phyloP scores from a whole-genome alignment of 2,797 vertebrate genomes.

The Microctenopoma steveboyesi region DNA sequence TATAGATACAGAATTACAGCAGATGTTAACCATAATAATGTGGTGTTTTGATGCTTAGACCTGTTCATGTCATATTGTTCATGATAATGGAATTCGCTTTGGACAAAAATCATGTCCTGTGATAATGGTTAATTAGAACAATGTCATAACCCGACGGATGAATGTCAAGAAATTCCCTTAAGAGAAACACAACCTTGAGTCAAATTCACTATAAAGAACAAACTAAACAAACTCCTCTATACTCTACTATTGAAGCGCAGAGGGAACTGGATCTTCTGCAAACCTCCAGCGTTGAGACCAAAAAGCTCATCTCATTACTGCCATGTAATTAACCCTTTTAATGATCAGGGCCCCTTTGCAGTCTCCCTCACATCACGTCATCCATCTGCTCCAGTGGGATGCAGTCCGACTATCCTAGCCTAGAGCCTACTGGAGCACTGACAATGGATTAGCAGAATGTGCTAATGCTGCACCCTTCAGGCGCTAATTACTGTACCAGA shows the following conservation, averaged over 20 bases:
- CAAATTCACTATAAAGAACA: slow-evolving; percentile 24
- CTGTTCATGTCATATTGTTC: background rate
- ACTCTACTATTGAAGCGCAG: slow-evolving; percentile 19
- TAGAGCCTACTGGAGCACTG: slow-evolving; percentile 60
- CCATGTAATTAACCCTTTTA: slow-evolving; percentile 73
- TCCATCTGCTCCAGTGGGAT: slow-evolving; percentile 73
- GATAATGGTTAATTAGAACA: slow-evolving; percentile 33
- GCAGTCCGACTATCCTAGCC: slow-evolving; percentile 58
- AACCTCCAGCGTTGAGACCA: slow-evolving; percentile 60
- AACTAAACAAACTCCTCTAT: slow-evolving; percentile 46
- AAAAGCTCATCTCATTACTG: slow-evolving; percentile 77
- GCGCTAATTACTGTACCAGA: slow-evolving; percentile 74
- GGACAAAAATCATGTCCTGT: slow-evolving; percentile 2
- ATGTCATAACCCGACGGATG: slow-evolving; percentile 32
- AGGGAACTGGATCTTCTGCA: slow-evolving; percentile 47
- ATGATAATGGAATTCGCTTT: background rate
- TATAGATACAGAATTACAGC: background rate
- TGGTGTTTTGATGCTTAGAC: background rate
- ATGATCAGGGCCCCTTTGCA: slow-evolving; percentile 59
- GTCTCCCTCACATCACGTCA: slow-evolving; percentile 62
- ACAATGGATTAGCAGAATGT: slow-evolving; percentile 66
- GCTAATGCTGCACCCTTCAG: slow-evolving; percentile 70
- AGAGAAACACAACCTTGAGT: slow-evolving; percentile 41
- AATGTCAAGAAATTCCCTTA: slow-evolving; percentile 32
- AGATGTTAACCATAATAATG: slow-evolving; percentile 2